phyloP scores from a whole-genome alignment of 2,888 invertebrate species.

The Hirtodrosophila duncani region DNA sequence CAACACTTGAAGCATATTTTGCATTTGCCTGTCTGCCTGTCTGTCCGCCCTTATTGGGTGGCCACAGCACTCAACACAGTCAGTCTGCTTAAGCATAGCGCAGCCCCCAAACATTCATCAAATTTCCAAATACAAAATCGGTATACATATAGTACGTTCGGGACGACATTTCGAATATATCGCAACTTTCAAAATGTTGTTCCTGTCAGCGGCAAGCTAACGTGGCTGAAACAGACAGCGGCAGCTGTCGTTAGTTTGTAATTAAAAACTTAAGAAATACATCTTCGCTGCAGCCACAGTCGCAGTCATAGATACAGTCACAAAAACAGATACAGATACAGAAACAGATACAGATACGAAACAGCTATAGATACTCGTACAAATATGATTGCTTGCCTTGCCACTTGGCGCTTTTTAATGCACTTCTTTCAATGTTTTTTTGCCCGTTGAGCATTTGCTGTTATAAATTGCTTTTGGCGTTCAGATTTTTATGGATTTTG shows the following conservation, averaged over 20 bases:
- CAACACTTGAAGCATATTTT: slow-evolving; percentile 16
- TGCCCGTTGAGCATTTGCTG: slow-evolving; percentile 53
- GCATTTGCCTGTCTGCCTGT: slow-evolving; percentile 13
- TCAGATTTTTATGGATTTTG: slow-evolving; percentile 48
- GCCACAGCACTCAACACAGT: slow-evolving; percentile 27
- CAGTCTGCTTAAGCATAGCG: slow-evolving; percentile 1
- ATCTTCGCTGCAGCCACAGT: slow-evolving; percentile 27
- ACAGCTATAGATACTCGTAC: slow-evolving; percentile 18
- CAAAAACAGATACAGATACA: slow-evolving; percentile 28
- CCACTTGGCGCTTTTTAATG: slow-evolving; percentile 44
- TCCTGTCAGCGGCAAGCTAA: slow-evolving; percentile 44
- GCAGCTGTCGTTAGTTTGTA: slow-evolving; percentile 74
- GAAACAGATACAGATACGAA: slow-evolving; percentile 15
- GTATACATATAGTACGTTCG: slow-evolving; percentile 13
- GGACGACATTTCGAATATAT: slow-evolving; percentile 58
- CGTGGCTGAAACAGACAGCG: slow-evolving; percentile 53
- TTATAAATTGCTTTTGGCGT: slow-evolving; percentile 69
- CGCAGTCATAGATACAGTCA: slow-evolving; percentile 22
- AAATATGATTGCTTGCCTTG: slow-evolving; percentile 34
- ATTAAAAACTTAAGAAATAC: slow-evolving; percentile 67
- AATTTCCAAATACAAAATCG: slow-evolving; percentile 50
- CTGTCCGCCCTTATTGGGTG: slow-evolving; percentile 42
- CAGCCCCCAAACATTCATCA: slow-evolving; percentile 61
- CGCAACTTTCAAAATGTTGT: slow-evolving; percentile 61
- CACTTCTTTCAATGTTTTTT: slow-evolving; percentile 55